These are phyloP conservation scores for Euzetes globulus DNA, from an alignment of 2,888 invertebrate genomes.

Conservation along the genomic window DNA sequence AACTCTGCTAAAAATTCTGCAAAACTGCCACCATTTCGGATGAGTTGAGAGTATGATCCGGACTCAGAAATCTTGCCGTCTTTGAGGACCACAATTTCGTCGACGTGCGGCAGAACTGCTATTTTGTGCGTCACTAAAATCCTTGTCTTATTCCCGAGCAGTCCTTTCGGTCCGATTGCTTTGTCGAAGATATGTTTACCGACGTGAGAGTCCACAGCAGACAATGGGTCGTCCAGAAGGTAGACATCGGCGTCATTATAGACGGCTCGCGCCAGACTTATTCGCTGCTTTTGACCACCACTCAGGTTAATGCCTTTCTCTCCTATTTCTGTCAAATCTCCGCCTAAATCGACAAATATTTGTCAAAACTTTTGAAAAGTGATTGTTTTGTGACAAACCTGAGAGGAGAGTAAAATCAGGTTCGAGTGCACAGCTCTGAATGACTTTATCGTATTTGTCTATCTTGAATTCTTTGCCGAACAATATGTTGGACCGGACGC, in stretches of 20 bases:
- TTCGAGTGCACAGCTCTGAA: slow-evolving; percentile 51
- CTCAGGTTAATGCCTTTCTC: slow-evolving; percentile 52
- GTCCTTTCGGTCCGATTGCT: slow-evolving; percentile 51
- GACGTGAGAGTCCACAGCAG: slow-evolving; percentile 50
- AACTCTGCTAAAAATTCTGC: slow-evolving; percentile 54
- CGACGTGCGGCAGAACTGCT: slow-evolving; percentile 79
- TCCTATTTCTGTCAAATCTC: slow-evolving; percentile 52
- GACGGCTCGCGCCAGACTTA: slow-evolving; percentile 46
- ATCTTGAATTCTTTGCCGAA: slow-evolving; percentile 47
- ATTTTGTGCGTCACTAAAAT: slow-evolving; percentile 91
- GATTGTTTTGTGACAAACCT: too few relatives aligned
- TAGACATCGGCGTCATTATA: slow-evolving; percentile 48
- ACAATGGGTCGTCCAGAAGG: slow-evolving; percentile 53
- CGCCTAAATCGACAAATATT: too few relatives aligned
- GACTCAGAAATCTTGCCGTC: slow-evolving; percentile 77
- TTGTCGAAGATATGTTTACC: slow-evolving; percentile 53
- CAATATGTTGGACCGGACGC: slow-evolving; percentile 50
- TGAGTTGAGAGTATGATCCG: slow-evolving; percentile 79
- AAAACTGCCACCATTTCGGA: slow-evolving; percentile 62
- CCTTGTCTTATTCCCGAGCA: slow-evolving; percentile 59
- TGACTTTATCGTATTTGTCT: slow-evolving; percentile 45
- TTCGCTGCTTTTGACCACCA: slow-evolving; percentile 51
- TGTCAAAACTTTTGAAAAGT: too few relatives aligned
- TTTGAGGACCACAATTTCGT: slow-evolving; percentile 79
- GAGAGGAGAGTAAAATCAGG: slow-evolving; percentile 49